Base-by-base conservation (phyloP, 2,888 invertebrate genomes). In the Drosophila merina region DNA sequence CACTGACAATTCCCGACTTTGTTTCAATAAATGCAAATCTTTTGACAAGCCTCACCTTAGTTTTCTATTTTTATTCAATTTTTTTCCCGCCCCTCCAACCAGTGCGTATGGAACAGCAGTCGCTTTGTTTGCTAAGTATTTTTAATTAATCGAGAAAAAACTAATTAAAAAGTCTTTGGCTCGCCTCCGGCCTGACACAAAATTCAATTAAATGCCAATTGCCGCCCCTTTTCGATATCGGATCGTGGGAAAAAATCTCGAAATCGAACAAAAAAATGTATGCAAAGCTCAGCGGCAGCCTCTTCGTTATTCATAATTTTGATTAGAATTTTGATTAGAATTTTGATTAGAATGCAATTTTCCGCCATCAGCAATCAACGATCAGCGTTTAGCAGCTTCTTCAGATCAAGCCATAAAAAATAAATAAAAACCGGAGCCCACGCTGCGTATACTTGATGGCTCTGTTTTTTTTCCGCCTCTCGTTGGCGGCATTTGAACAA, bases 181-280 rank as follows among this genome's bases (percentile, higher is more conserved):
- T 45, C 42, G 56, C 59, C 55, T 49, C 28, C 12, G 50, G 48
- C 36, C 36, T 55, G 31, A 64, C 57, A 57, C 45, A 74, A 4
- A 82, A 74, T 76, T 72, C 71, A 80, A 80, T 85, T 80, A 80
- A 51, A 20, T 20, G 33, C 8, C 38, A 51, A 60, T 45, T 68
- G 58, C 62, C 68, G 69, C 62, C 75, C 51, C 49, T 48, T 63
- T 59, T 20, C 36, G 14, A 12, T 14, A 33, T 9, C 42, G 31
- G 31, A 49, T 57, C 79, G 83, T 87, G 88, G 77, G 89, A 87
- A 88, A 83, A 76, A 28, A 28, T 28, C 28, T 28, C 28, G 28
- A 28, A 42, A 33, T 58, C n/a, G 42, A 5, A 20, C n/a, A 26
- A 20, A 1, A 3, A 14, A 57, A 28, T 9, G 20, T 31, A 42